Percentiles rank a stretch among this genome's conserved stretches.
Evolutionary conservation across 2,113 vertebrate genomes (phyloP).

Genomic region (Antigone vipio): DNA sequence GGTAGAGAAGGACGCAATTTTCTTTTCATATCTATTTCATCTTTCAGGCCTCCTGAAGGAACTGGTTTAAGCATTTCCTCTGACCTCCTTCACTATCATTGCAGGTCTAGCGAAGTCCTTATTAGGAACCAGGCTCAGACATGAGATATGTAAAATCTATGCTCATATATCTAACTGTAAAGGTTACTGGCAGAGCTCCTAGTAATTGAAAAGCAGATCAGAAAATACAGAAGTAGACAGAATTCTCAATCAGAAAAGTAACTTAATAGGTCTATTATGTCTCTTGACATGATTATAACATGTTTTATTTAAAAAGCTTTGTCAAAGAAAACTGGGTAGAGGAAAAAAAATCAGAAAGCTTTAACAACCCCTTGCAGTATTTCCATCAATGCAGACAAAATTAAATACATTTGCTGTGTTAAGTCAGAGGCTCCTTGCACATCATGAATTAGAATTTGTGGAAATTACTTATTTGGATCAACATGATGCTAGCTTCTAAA

Average conservation of each 20-base stretch:
- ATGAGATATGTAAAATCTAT: neutral
- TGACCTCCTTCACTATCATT: neutral
- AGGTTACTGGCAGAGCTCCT: neutral
- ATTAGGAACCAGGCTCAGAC: neutral
- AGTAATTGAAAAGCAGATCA: neutral
- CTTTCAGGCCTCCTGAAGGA: neutral
- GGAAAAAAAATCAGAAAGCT: neutral
- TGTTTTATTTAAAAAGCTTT: neutral
- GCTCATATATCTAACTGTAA: neutral
- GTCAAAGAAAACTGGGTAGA: neutral
- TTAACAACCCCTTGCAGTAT: neutral
- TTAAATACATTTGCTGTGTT: neutral
- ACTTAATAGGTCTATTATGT: neutral
- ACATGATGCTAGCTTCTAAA: neutral
- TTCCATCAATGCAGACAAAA: neutral
- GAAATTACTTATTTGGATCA: neutral
- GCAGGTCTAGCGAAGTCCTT: too few species aligned
- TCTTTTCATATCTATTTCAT: neutral
- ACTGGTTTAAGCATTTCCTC: neutral
- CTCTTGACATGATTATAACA: neutral
- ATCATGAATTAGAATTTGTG: neutral
- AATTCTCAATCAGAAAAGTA: neutral
- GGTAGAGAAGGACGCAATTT: neutral
- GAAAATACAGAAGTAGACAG: neutral
- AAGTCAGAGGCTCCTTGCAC: neutral